Evolutionary conservation across 2,113 vertebrate species (phyloP).

Genomic region (Corythoichthys intestinalis): DNA sequence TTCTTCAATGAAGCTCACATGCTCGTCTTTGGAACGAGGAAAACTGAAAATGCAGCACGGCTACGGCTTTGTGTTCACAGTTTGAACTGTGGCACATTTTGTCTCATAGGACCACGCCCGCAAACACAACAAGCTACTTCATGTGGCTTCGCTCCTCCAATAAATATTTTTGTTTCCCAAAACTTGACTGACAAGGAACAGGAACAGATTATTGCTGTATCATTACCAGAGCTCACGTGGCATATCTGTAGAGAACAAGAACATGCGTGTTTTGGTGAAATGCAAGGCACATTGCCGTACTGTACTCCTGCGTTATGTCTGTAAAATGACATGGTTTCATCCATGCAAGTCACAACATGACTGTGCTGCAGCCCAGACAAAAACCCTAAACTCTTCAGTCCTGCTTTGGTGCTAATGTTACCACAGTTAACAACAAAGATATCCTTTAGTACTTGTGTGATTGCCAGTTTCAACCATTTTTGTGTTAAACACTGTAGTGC

Average conservation of each 20-base stretch:
- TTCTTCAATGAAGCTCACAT: no score
- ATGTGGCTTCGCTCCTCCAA: no score
- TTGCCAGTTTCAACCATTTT: neutral
- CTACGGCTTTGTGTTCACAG: no score
- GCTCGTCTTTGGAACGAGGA: no score
- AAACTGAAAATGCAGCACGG: no score
- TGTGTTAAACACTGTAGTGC: neutral
- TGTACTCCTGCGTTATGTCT: constrained; percentile 20
- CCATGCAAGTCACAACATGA: constrained; percentile 43
- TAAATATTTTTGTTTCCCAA: no score
- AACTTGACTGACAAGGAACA: neutral
- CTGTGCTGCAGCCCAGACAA: neutral
- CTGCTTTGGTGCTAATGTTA: neutral
- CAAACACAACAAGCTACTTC: no score
- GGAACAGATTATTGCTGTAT: neutral
- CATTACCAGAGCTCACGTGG: neutral
- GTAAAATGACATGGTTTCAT: neutral
- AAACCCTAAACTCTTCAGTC: neutral
- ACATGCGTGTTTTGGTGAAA: neutral
- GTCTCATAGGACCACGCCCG: no score
- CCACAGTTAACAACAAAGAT: neutral
- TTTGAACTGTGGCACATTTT: no score
- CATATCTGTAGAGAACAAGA: neutral
- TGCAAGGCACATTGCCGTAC: neutral
- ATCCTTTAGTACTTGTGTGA: neutral